Base-by-base conservation (phyloP, 2,888 invertebrate genomes). In the Sussaba pulchella region DNA sequence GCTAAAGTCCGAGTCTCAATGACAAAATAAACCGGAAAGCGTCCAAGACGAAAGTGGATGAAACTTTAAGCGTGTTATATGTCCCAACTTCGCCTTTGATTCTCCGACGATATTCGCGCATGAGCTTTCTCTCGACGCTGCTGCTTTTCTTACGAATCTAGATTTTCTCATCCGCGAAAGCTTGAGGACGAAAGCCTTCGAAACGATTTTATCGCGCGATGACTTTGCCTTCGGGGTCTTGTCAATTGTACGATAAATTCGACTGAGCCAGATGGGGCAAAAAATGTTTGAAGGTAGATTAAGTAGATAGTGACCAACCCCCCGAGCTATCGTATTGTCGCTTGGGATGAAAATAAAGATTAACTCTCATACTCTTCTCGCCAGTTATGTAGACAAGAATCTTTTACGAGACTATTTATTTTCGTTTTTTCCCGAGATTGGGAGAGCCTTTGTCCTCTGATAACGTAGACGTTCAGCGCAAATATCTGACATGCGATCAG, bases 121-220 rank as follows among this genome's bases (percentile, higher is more conserved):
- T 24, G 63, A 67, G 14, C 52, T 54, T 78, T n/a, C 45, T 63
- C 45, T 47, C 41, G n/a, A 43, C 61, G 47, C 39, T 52, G 50
- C 52, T 78, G 73, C 78, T 78, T 72, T 78, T 61, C 59, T 67
- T 72, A 59, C 52, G 66, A 52, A 78, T 72, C 36, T 64, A 21
- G 19, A 57, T 71, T 71, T 31, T 17, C 47, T 61, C 41, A n/a
- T 54, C 12, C 26, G 26, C 52, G 24, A 54, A 8, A 14, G 26
- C 26, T 54, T 54, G n/a, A 26, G 5, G 52, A 26, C 52, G n/a
- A 54, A 26, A 54, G 26, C 52, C 6, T 64, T 57, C 61, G 19
- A 10, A 26, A 39, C 41, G 31, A 47, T 76, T 39, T 63, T 24
- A 31, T 54, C 50, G 12, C 47, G 57, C 21, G 12, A 59, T 24